phyloP scores from a whole-genome alignment of 2,797 vertebrate genomes.

The Lates japonicus region DNA sequence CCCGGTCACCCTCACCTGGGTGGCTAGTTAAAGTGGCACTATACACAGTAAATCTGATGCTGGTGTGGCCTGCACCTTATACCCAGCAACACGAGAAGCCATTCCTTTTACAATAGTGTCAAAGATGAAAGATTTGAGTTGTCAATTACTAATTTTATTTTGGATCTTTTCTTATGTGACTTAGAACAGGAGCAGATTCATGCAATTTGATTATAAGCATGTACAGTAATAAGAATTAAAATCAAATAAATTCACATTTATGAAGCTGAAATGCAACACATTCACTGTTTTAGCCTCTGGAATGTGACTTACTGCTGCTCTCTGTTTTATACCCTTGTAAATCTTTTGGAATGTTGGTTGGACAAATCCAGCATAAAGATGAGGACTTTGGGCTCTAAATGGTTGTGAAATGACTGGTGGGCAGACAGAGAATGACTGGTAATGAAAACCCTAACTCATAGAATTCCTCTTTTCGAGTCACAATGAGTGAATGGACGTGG shows the following conservation, averaged over 20 bases:
- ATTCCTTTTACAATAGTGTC: not conserved
- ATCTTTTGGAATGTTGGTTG: not conserved
- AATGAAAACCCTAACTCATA: not conserved
- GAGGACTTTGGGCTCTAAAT: not conserved
- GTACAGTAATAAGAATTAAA: no score
- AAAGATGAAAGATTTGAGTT: not conserved
- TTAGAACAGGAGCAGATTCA: not conserved
- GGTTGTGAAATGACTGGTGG: not conserved
- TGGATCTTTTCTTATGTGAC: not conserved
- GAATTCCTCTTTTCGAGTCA: not conserved
- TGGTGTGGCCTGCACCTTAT: slow-evolving; percentile 30
- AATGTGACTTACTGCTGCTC: not conserved
- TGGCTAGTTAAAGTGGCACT: slow-evolving; percentile 37
- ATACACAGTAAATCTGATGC: no score
- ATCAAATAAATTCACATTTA: not conserved
- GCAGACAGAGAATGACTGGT: not conserved
- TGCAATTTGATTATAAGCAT: not conserved
- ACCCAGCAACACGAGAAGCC: not conserved
- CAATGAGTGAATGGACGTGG: no score
- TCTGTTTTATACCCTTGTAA: not conserved
- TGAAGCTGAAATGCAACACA: not conserved
- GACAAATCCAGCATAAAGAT: not conserved
- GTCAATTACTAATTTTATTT: not conserved
- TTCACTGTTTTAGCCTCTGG: not conserved
- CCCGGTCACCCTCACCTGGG: slow-evolving; percentile 21